Conservation (phyloP, 2,888 invertebrate genomes). For the Oligia fasciuncula region DNA sequence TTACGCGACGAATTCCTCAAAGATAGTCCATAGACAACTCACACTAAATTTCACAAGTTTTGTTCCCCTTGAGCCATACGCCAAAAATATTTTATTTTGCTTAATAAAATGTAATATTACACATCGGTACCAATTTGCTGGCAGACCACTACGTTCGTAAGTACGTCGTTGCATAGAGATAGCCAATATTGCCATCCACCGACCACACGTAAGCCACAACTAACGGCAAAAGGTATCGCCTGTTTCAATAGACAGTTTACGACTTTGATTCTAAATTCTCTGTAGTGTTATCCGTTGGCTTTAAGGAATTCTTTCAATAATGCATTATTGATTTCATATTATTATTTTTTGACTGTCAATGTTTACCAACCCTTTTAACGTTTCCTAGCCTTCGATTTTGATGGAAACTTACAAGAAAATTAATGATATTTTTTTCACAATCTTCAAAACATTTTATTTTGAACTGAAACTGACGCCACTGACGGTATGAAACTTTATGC, state of each 20-base stretch:
- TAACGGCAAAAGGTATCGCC: constrained; percentile 68
- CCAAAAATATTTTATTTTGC: constrained; percentile 25
- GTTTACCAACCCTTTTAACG: no score
- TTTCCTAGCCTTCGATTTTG: background rate
- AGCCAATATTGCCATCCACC: constrained; percentile 73
- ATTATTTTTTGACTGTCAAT: no score
- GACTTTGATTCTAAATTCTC: constrained; percentile 73
- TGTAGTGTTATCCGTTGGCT: constrained; percentile 62
- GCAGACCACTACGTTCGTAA: constrained; percentile 54
- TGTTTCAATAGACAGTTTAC: constrained; percentile 70
- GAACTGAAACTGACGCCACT: background rate
- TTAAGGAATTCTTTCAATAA: background rate
- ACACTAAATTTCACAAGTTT: background rate
- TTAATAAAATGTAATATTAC: constrained; percentile 53
- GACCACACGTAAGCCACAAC: constrained; percentile 70
- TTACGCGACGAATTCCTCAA: background rate
- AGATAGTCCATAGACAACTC: background rate
- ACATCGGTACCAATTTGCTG: constrained; percentile 54
- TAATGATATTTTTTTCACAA: background rate
- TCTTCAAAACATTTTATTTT: background rate
- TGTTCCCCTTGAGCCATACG: background rate
- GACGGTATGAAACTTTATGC: background rate
- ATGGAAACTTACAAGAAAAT: background rate
- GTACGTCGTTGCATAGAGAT: constrained; percentile 68
- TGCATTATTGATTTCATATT: constrained; percentile 7